A percentile compares a stretch with the other conserved stretches of the same genome.
phyloP scores from a whole-genome alignment of 2,888 invertebrate genomes.

The Dasysyrphus albostriatus region DNA sequence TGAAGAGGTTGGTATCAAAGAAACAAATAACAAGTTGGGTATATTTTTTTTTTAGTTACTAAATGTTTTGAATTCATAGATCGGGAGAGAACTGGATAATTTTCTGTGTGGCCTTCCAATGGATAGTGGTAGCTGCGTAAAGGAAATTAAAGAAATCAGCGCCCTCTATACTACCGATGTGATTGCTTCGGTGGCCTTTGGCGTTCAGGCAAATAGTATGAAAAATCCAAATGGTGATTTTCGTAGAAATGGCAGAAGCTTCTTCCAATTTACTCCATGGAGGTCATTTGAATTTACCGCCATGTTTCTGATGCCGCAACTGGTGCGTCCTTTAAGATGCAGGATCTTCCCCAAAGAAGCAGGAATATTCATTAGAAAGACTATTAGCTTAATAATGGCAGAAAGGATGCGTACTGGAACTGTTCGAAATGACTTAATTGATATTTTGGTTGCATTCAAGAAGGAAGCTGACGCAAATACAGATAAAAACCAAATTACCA shows the following conservation, averaged over 20 bases:
- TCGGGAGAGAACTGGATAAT: slow-evolving; percentile 79
- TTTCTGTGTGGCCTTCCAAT: slow-evolving; percentile 67
- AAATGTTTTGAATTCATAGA: slow-evolving; percentile 73
- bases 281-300: slow-evolving; percentile 80
- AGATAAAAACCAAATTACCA: slow-evolving; percentile 77
- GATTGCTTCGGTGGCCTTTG: slow-evolving; percentile 82
- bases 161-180: slow-evolving; percentile 81
- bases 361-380: slow-evolving; percentile 81
- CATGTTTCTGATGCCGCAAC: slow-evolving; percentile 81
- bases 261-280: slow-evolving; percentile 77
- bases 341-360: slow-evolving; percentile 80
- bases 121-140: slow-evolving; percentile 61
- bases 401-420: slow-evolving; percentile 82
- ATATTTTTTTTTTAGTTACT: background rate
- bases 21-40: background rate
- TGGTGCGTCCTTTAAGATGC: slow-evolving; percentile 78
- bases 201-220: slow-evolving; percentile 80
- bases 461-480: slow-evolving; percentile 76
- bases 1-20: slow-evolving; percentile 77
- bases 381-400: slow-evolving; percentile 83
- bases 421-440: slow-evolving; percentile 84
- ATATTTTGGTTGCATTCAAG: slow-evolving; percentile 84
- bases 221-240: slow-evolving; percentile 81
- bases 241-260: slow-evolving; percentile 77
- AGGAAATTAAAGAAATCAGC: slow-evolving; percentile 80